Evolutionary conservation across 2,113 vertebrate species (phyloP), one percentile per base, ranked within the genome.

Genomic region (Pseudorasbora parva): DNA sequence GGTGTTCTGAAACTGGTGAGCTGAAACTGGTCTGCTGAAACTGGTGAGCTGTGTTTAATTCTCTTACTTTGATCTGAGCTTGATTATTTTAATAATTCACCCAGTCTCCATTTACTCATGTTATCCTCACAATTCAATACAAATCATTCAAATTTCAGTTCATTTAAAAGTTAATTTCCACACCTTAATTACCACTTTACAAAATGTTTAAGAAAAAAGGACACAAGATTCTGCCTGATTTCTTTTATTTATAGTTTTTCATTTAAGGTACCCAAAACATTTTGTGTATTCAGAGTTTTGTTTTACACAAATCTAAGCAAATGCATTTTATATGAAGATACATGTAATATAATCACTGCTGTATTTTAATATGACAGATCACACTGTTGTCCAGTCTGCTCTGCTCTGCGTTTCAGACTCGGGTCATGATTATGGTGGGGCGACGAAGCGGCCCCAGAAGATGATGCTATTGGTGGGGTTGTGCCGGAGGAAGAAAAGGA

Each of bases 401-500:
- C 64, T 68, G 8, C 19, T 69, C 64, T 41, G 7, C 0, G 17
- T 4, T 11, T 69, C 66, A 41, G 17, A 41, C 43, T 69, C 33
- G 43, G 66, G 66, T 69, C 1, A 0, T n/a, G n/a, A n/a, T n/a
- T n/a, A n/a, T n/a, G n/a, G n/a, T 5, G 33, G 66, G 19, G 66
- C 2, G 37, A 1, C 11, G 33, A 41, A 9, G 33, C 66, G 19
- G 19, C 66, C 17, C 33, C 33, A 69, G 66, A 69, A 69, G 19
- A 69, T 8, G 33, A 69, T 69, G 66, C 66, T 69, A 19, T 69
- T 43, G 33, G 66, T 69, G 33, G 17, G 3, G 19, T 69, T 43
- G 66, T 69, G 66, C 3, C 66, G 66, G 33, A 69, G 41, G 33
- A 69, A 69, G 66, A 69, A 69, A n/a, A 69, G 37, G 4, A 43